Conservation (phyloP, 2,888 invertebrate genomes). For the Magallana nippona region DNA sequence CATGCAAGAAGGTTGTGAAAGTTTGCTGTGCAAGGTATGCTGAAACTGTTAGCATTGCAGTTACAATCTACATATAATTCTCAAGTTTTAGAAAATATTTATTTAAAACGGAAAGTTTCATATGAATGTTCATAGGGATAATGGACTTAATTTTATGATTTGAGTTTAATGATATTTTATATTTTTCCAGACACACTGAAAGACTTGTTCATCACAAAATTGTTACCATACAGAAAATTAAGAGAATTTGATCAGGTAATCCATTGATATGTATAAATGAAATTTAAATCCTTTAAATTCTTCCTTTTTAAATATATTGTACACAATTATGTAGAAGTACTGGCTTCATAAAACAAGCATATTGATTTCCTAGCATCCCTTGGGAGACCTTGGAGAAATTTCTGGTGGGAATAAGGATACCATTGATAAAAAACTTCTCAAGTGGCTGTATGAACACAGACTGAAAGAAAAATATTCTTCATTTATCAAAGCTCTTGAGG, state of each 20-base stretch:
- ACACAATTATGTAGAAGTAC: too few relatives aligned
- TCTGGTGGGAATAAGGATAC: conserved; percentile 83
- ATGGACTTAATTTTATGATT: too few relatives aligned
- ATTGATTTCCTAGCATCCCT: conserved; percentile 75
- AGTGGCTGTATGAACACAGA: conserved; percentile 94
- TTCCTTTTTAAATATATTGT: too few relatives aligned
- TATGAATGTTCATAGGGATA: too few relatives aligned
- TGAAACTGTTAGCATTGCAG: not conserved
- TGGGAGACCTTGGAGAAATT: conserved; percentile 78
- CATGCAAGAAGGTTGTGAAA: not conserved
- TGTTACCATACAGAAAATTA: conserved; percentile 79
- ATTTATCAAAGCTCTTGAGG: conserved; percentile 87
- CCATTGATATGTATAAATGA: too few relatives aligned
- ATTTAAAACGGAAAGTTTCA: not conserved
- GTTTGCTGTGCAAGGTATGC: not conserved
- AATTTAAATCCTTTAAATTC: too few relatives aligned
- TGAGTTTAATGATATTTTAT: not conserved
- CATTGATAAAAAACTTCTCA: conserved; percentile 76
- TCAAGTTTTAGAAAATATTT: too few relatives aligned
- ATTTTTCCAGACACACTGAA: conserved; percentile 86
- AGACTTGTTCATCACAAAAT: conserved; percentile 88
- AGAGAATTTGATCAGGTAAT: conserved; percentile 77
- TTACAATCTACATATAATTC: too few relatives aligned
- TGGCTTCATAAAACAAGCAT: not conserved
- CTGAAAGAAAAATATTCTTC: conserved; percentile 88